Percentiles rank a stretch among this genome's conserved stretches.
These are phyloP conservation scores for mouse (Mus musculus) DNA, from an alignment of 2,113 vertebrate species.

Conservation along the genomic window DNA sequence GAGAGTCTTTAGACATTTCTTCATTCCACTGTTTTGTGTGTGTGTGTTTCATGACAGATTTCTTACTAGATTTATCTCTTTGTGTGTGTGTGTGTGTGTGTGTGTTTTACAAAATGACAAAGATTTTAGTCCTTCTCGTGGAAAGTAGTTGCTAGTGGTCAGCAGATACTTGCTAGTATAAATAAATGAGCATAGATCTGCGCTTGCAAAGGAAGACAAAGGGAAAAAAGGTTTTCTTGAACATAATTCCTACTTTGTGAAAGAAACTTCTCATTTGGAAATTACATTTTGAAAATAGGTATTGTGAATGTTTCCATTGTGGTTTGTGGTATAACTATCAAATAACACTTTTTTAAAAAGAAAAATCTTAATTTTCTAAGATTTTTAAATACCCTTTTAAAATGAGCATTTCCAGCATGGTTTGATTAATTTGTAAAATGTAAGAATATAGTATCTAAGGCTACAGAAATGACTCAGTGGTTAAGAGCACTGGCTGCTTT, in stretches of 20 bases:
- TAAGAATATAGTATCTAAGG: background rate
- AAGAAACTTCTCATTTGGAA: constrained; percentile 35
- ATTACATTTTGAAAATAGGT: constrained; percentile 29
- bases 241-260: constrained; percentile 40
- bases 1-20: background rate
- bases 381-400: background rate
- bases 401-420: constrained; percentile 34
- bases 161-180: constrained; percentile 33
- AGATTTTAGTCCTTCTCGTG: background rate
- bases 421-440: constrained; percentile 22
- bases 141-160: constrained; percentile 31
- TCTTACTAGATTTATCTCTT: constrained; percentile 19
- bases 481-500: background rate
- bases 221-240: background rate
- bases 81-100: background rate
- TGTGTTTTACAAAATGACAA: constrained; percentile 30
- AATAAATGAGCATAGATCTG: background rate
- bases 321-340: constrained; percentile 7
- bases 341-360: background rate
- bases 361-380: constrained; percentile 34
- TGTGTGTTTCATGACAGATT: background rate
- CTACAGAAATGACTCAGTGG: background rate
- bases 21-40: background rate
- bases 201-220: background rate
- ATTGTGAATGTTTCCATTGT: constrained; percentile 33